Conservation (phyloP, 2,888 invertebrate species). For the Cecidostiba fungosa region DNA sequence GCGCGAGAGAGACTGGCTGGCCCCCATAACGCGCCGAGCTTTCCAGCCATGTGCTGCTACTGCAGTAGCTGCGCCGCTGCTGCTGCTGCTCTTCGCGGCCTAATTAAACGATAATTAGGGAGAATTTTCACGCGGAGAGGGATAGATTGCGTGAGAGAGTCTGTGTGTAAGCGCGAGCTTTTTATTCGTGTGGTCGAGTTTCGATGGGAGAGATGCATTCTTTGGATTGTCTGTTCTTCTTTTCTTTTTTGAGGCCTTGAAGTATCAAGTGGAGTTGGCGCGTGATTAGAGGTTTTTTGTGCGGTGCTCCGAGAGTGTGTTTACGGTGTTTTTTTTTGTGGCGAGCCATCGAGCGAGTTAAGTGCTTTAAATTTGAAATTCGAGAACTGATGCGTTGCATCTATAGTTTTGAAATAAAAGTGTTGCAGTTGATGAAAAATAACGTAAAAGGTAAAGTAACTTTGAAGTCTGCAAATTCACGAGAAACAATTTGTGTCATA, state of each 20-base stretch:
- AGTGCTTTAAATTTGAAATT: constrained; percentile 11
- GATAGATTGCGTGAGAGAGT: neutral
- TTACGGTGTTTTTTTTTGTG: neutral
- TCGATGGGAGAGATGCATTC: neutral
- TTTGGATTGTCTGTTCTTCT: neutral
- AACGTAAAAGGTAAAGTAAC: neutral
- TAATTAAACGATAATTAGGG: constrained; percentile 72
- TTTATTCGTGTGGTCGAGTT: neutral
- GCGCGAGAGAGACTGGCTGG: constrained; percentile 22
- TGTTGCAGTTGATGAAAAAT: neutral
- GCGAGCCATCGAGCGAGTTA: neutral
- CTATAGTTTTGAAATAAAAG: neutral
- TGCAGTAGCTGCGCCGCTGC: constrained; percentile 69
- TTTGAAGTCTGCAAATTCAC: no score
- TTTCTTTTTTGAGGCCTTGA: neutral
- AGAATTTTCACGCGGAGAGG: constrained; percentile 53
- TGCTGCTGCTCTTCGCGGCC: constrained; percentile 66
- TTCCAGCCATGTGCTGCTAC: constrained; percentile 72
- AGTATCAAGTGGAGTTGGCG: neutral
- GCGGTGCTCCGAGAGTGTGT: neutral
- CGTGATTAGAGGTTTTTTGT: neutral
- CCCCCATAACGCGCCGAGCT: constrained; percentile 42
- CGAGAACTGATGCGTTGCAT: neutral
- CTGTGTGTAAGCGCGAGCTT: neutral
- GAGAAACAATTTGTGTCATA: no score